phyloP scores from a whole-genome alignment of 2,797 vertebrate species.

The Ptychobarbus kaznakovi region DNA sequence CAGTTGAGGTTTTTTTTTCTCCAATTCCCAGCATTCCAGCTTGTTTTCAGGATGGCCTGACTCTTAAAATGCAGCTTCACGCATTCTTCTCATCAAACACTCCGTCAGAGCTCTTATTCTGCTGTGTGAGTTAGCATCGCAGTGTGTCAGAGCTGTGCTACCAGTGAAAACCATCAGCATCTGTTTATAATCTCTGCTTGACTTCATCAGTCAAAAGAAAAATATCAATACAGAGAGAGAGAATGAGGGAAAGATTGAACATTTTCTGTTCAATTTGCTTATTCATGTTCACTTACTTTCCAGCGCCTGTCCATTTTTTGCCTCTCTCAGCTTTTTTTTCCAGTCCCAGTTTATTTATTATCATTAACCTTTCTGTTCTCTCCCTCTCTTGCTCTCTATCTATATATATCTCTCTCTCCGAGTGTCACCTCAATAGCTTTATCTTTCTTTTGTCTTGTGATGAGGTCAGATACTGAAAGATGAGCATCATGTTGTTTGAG shows the following conservation, averaged over 20 bases:
- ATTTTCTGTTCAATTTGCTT: constrained; percentile 51
- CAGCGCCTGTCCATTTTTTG: constrained; percentile 30
- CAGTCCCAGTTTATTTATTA: constrained; percentile 17
- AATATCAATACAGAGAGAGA: constrained; percentile 38
- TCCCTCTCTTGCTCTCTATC: constrained; percentile 7
- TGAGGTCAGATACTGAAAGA: constrained; percentile 44
- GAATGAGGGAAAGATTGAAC: neutral
- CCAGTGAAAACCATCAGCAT: constrained; percentile 37
- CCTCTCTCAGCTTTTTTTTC: constrained; percentile 17
- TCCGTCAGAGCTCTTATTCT: constrained; percentile 29
- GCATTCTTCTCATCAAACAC: neutral
- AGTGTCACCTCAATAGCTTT: constrained; percentile 23
- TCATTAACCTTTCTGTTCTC: constrained; percentile 30
- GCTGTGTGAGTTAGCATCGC: constrained; percentile 56
- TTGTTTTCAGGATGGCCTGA: neutral
- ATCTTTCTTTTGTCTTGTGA: constrained; percentile 47
- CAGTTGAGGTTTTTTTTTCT: neutral
- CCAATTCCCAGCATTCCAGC: neutral
- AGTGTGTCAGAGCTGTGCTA: constrained; percentile 45
- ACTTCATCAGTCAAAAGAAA: constrained; percentile 54
- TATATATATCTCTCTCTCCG: neutral
- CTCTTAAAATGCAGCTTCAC: neutral
- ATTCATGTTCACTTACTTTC: constrained; percentile 43
- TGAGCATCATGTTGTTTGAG: constrained; percentile 34
- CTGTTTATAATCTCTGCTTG: constrained; percentile 49